These are phyloP conservation scores for rabbit (Oryctolagus cuniculus) DNA, from an alignment of 2,113 vertebrate genomes.

Conservation along the genomic window DNA sequence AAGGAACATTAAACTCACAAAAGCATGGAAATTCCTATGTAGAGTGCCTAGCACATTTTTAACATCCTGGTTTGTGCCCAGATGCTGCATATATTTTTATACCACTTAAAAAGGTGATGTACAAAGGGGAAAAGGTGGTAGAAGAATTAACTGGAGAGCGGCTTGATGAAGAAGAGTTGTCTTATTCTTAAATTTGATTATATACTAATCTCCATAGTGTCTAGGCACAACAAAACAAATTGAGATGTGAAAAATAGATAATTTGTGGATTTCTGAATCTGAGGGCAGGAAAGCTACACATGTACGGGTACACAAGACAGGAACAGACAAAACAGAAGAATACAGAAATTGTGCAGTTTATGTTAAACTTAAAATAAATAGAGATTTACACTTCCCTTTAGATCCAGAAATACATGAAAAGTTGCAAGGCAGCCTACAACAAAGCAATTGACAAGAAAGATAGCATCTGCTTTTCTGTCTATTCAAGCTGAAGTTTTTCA, in stretches of 20 bases:
- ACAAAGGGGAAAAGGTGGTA: constrained; percentile 64
- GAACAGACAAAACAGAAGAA: constrained; percentile 81
- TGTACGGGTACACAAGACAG: constrained; percentile 76
- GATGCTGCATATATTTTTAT: neutral
- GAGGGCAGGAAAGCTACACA: constrained; percentile 66
- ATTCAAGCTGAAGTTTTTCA: constrained; percentile 91
- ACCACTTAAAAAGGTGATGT: constrained; percentile 74
- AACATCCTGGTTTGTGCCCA: constrained; percentile 72
- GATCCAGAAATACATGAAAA: constrained; percentile 87
- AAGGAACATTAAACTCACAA: constrained; percentile 69
- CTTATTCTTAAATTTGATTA: constrained; percentile 77
- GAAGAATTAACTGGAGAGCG: constrained; percentile 65
- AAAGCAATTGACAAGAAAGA: constrained; percentile 91
- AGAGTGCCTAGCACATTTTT: constrained; percentile 60
- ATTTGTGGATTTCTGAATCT: constrained; percentile 75
- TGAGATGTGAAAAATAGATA: constrained; percentile 81
- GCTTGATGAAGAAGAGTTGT: constrained; percentile 33
- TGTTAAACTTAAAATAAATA: constrained; percentile 87
- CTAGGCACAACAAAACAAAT: constrained; percentile 82
- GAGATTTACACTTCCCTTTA: constrained; percentile 88
- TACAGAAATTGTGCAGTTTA: constrained; percentile 87
- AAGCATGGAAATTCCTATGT: constrained; percentile 60
- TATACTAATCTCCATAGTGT: constrained; percentile 70
- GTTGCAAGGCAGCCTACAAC: constrained; percentile 88
- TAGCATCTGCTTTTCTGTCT: constrained; percentile 91